Conservation (phyloP, 2,113 vertebrate species). For the Ctenodactylus gundi region DNA sequence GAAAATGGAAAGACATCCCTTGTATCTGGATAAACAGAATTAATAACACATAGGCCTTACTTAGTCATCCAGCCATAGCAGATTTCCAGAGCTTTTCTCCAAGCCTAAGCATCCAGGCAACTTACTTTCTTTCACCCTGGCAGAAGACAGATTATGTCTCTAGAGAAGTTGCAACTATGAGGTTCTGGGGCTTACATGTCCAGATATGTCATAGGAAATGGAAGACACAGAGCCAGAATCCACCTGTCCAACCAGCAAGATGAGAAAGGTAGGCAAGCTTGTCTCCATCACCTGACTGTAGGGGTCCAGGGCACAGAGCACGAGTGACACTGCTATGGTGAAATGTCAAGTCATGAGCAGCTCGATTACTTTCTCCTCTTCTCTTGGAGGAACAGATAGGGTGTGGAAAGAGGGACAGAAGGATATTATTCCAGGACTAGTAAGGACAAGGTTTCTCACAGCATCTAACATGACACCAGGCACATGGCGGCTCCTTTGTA, state of each 20-base stretch:
- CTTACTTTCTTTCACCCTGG: neutral
- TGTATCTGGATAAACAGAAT: no score
- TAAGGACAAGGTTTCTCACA: neutral
- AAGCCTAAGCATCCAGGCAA: no score
- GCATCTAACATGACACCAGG: neutral
- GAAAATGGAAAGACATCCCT: no score
- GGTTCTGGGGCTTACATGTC: accelerated
- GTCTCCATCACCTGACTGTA: no score
- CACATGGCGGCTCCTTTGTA: neutral
- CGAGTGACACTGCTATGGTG: neutral
- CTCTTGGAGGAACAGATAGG: neutral
- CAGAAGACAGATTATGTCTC: neutral
- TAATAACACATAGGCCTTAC: no score
- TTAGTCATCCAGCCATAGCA: neutral
- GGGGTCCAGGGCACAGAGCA: neutral
- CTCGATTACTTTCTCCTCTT: neutral
- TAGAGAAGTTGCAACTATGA: neutral
- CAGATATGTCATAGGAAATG: neutral
- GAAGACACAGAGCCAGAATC: neutral
- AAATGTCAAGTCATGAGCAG: neutral
- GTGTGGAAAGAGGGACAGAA: neutral
- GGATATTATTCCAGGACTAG: neutral
- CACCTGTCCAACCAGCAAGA: neutral
- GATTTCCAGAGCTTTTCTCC: no score
- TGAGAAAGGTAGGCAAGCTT: neutral